A percentile compares a stretch with the other conserved stretches of the same genome.
These are phyloP conservation scores for Diacarnus erythraeanus DNA, from an alignment of 37 sponge, comb jelly and placozoan genomes.

Conservation along the genomic window DNA sequence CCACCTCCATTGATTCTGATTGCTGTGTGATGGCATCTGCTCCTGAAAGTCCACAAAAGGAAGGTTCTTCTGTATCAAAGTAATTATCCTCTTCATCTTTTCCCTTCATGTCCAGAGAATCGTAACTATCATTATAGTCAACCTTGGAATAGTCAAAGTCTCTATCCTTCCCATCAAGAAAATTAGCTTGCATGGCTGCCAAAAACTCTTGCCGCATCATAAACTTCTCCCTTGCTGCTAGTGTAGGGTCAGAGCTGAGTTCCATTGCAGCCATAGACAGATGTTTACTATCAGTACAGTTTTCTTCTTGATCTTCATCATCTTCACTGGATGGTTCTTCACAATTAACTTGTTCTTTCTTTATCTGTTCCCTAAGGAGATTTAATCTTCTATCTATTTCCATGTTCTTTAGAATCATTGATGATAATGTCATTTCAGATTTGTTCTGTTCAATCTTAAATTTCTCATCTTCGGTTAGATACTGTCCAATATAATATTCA, in stretches of 20 bases:
- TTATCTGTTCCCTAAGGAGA: constrained; percentile 29
- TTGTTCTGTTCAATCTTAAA: background rate
- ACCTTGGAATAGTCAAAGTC: constrained; percentile 80
- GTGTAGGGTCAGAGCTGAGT: constrained; percentile 28
- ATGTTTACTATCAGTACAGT: background rate
- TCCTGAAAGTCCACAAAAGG: constrained; percentile 24
- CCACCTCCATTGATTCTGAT: too few relatives aligned
- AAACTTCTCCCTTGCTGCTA: constrained; percentile 30
- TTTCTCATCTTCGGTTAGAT: constrained; percentile 72
- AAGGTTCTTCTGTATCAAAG: constrained; percentile 85
- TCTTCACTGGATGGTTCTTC: background rate
- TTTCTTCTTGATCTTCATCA: background rate
- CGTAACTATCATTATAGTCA: constrained; percentile 62
- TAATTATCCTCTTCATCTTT: constrained; percentile 79
- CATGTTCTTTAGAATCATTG: constrained; percentile 46
- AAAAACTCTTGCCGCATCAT: constrained; percentile 72
- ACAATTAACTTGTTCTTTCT: constrained; percentile 28
- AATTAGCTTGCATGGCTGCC: constrained; percentile 65
- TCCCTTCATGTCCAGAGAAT: constrained; percentile 27
- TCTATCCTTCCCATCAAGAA: constrained; percentile 74
- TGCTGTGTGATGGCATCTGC: too few relatives aligned
- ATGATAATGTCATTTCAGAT: constrained; percentile 54
- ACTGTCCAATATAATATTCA: constrained; percentile 86
- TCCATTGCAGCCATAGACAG: background rate
- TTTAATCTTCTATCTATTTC: constrained; percentile 16